Base-by-base conservation (phyloP, 2,797 vertebrate species). In the Vireo griseus region DNA sequence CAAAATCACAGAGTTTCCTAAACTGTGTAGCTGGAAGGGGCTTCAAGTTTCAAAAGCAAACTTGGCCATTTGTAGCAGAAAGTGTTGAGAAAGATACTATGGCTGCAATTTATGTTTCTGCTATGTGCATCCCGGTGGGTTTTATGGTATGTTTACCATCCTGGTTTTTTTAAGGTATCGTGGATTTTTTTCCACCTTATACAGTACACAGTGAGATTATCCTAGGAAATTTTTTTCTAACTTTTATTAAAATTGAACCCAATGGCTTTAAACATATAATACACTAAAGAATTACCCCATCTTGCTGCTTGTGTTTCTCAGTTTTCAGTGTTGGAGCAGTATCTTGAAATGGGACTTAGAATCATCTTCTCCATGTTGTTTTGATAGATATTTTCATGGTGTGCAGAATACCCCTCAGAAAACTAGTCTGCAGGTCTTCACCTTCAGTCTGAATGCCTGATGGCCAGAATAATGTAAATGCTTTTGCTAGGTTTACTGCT, bases 91-190 rank as follows among this genome's bases (percentile, higher is more conserved):
- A 66, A 28, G 5, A 14, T 66, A 29, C 1, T 47, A 19, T 21
- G 29, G 9, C 10, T 77, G 20, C 24, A 54, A 9, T 24, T 75
- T 20, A 6, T 45, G 31, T 52, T 74, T 25, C 33, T 67, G 11
- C 31, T 84, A 3, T 31, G 5, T 39, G 14, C 2, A 2, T n/a
- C 6, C 5, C 13, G 31, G 12, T 25, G 16, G 5, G 4, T 24
- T 48, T 76, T 31, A 44, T 28, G 9, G 16, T 19, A 16, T 26
- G 48, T 59, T 69, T 4, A 20, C 39, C 1, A 9, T 48, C 10
- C 4, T 6, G 2, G 29, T 79, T 88, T 21, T 54, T n/a, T 8
- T n/a, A n/a, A 14, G 3, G 3, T 28, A 9, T 48, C 16, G 40
- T 54, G 18, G 6, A 11, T 28, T 57, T 9, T 74, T 57, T 22